Conservation (phyloP, 2,113 vertebrate species). For the Neodon shergylaensis region DNA sequence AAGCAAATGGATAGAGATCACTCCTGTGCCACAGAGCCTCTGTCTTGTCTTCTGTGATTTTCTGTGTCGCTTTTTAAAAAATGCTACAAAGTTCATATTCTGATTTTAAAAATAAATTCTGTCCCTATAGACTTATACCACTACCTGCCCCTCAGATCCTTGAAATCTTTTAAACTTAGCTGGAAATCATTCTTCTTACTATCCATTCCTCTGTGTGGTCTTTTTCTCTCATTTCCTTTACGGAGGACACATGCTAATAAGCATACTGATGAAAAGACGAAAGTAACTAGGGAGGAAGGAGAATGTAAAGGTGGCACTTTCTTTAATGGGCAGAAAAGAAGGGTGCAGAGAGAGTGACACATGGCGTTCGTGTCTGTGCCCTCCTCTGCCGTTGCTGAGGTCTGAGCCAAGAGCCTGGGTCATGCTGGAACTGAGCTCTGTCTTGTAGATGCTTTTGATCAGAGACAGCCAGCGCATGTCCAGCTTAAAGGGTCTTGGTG, state of each 20-base stretch:
- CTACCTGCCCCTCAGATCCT: not conserved
- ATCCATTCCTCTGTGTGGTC: constrained; percentile 24
- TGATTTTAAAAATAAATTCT: constrained; percentile 60
- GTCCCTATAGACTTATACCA: not conserved
- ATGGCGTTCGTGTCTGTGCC: not conserved
- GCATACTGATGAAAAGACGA: constrained; percentile 25
- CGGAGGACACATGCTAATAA: constrained; percentile 37
- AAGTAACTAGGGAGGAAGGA: constrained; percentile 30
- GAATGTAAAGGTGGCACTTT: constrained; percentile 24
- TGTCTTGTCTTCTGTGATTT: constrained; percentile 76
- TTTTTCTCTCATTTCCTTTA: not conserved
- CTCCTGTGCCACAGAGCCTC: constrained; percentile 37
- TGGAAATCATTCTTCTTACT: constrained; percentile 18
- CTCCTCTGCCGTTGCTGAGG: not conserved
- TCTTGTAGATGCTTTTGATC: constrained; percentile 29
- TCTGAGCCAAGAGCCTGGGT: not conserved
- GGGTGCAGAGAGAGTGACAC: not conserved
- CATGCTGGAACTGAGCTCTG: not conserved
- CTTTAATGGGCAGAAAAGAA: not conserved
- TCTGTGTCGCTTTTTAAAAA: constrained; percentile 68
- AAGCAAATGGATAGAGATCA: constrained; percentile 4
- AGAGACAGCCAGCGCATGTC: constrained; percentile 34
- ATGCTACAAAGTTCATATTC: constrained; percentile 78
- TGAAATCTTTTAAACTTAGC: constrained; percentile 34
- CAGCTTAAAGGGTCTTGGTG: not conserved